Evolutionary conservation across 1,140 invertebrate species (phyloP).

Genomic region (Cheumatopsyche charites): DNA sequence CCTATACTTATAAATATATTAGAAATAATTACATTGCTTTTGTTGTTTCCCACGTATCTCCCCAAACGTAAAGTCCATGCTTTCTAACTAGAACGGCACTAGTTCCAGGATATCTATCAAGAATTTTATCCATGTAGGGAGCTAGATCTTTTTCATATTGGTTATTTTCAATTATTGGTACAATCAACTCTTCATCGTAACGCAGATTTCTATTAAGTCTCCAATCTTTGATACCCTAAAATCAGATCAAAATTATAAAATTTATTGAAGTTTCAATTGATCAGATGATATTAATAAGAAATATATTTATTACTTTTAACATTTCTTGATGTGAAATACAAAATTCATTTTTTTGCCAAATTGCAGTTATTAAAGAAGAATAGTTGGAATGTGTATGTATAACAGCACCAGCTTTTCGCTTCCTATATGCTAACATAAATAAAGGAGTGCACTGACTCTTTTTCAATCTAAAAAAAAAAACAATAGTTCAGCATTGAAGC

Average conservation of each 20-base stretch:
- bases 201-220: constrained; percentile 73
- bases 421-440: constrained; percentile 90
- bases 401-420: constrained; percentile 84
- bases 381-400: constrained; percentile 96
- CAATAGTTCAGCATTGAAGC: too few species aligned
- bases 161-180: constrained; percentile 98
- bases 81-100: constrained; percentile 91
- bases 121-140: constrained; percentile 76
- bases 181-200: constrained; percentile 91
- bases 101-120: constrained; percentile 86
- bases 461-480: constrained; percentile 64
- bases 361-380: constrained; percentile 87
- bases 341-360: constrained; percentile 87
- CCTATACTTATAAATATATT: too few species aligned
- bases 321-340: constrained; percentile 93
- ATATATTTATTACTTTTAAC: too few species aligned
- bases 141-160: constrained; percentile 90
- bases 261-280: too few species aligned
- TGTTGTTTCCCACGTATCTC: constrained; percentile 91
- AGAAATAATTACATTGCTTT: constrained; percentile 89
- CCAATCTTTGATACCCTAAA: constrained; percentile 81
- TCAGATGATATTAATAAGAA: too few species aligned
- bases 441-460: constrained; percentile 96
- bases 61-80: constrained; percentile 98
- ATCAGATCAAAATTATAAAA: constrained; percentile 40